Conservation (phyloP, 2,888 invertebrate species). For the Agrilus mali region DNA sequence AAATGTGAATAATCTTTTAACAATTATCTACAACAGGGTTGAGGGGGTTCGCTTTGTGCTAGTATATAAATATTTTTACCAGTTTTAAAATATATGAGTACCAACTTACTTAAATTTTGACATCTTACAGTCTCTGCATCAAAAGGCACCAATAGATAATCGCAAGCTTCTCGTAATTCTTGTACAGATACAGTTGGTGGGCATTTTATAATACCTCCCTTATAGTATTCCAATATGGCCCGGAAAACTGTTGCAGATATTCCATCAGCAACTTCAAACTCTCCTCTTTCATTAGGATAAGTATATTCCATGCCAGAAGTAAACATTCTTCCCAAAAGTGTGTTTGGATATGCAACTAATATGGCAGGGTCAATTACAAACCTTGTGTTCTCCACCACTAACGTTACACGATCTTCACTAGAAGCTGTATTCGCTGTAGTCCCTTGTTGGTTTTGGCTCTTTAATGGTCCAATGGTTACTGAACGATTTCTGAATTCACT, state of each 20-base stretch:
- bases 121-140: constrained; percentile 91
- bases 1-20: no score
- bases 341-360: constrained; percentile 91
- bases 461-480: constrained; percentile 21
- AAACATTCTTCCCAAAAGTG: constrained; percentile 99
- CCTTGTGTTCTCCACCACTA: constrained; percentile 89
- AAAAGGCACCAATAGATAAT: constrained; percentile 95
- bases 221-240: constrained; percentile 90
- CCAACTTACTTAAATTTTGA: constrained; percentile 84
- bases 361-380: constrained; percentile 88
- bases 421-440: constrained; percentile 8
- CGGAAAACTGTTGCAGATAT: constrained; percentile 91
- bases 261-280: constrained; percentile 92
- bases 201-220: constrained; percentile 81
- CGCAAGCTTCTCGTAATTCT: constrained; percentile 95
- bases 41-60: no score
- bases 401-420: constrained; percentile 68
- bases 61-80: no score
- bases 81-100: no score
- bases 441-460: constrained; percentile 15
- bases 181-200: constrained; percentile 93
- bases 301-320: constrained; percentile 85
- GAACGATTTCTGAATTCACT: constrained; percentile 24
- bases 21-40: no score
- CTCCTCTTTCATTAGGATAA: constrained; percentile 90